A percentile compares a stretch with the other conserved stretches of the same genome.
These are phyloP conservation scores for Pteromalus puparum DNA, from an alignment of 1,140 invertebrate species.

Conservation along the genomic window DNA sequence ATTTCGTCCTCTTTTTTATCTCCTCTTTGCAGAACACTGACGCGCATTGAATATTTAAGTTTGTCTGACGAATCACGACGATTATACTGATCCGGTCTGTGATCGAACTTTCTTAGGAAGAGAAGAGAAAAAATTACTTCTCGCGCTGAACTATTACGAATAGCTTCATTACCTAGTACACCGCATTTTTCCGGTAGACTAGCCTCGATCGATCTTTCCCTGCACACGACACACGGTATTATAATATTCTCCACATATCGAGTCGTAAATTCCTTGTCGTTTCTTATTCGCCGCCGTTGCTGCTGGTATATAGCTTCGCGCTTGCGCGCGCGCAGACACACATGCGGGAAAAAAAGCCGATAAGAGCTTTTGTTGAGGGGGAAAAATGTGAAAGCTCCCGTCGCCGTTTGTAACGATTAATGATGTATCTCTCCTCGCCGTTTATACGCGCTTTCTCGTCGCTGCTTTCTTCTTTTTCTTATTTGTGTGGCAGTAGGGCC, in stretches of 20 bases:
- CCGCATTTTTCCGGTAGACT: too few relatives aligned
- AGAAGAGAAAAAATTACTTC: too few relatives aligned
- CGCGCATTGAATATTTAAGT: background rate
- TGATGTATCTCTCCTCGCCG: background rate
- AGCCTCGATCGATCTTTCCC: too few relatives aligned
- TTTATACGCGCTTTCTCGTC: background rate
- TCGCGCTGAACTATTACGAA: too few relatives aligned
- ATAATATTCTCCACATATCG: background rate
- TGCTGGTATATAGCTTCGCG: too few relatives aligned
- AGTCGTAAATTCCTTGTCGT: constrained; percentile 2
- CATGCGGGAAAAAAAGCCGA: background rate
- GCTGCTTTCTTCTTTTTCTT: background rate
- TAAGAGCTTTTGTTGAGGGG: background rate
- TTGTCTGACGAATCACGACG: too few relatives aligned
- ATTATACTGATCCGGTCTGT: too few relatives aligned
- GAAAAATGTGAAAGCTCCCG: constrained; percentile 2
- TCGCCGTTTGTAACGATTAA: background rate
- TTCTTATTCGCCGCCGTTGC: background rate
- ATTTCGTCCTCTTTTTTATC: background rate
- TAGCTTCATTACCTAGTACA: too few relatives aligned
- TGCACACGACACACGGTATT: too few relatives aligned
- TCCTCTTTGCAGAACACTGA: too few relatives aligned
- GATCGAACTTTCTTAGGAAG: too few relatives aligned
- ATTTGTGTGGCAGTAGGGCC: background rate
- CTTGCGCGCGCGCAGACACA: background rate